Evolutionary conservation across 2,797 vertebrate species (phyloP).

Genomic region (Vespertilio murinus): DNA sequence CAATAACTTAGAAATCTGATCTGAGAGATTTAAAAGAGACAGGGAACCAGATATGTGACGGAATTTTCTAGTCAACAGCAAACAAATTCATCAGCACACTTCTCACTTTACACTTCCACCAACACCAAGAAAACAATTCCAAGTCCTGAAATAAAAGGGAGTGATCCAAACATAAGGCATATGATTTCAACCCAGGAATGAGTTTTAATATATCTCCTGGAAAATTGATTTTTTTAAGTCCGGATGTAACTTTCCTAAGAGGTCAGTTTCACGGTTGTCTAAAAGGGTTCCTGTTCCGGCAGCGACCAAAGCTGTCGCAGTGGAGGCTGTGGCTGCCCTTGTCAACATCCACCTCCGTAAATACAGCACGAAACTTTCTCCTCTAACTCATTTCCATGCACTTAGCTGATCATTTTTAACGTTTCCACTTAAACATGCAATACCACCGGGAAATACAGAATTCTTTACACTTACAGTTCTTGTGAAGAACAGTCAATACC

Average conservation of each 20-base stretch:
- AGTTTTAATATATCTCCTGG: not conserved
- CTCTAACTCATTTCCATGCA: not conserved
- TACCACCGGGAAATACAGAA: not conserved
- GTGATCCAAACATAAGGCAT: not conserved
- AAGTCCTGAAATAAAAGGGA: not conserved
- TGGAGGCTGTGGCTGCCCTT: not conserved
- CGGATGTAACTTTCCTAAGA: not conserved
- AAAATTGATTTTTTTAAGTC: not conserved
- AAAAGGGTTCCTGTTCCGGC: not conserved
- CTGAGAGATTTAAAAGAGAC: not conserved
- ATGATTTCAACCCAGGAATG: not conserved
- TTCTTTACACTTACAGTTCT: not conserved
- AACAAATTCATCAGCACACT: not conserved
- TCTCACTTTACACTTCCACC: not conserved
- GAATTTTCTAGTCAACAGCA: not conserved
- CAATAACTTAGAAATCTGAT: constrained; percentile 28
- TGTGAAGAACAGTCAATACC: not conserved
- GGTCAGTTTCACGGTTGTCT: not conserved
- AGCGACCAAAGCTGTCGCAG: not conserved
- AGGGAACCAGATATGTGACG: not conserved
- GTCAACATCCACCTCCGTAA: not conserved
- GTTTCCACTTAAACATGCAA: constrained; percentile 17
- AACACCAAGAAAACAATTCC: not conserved
- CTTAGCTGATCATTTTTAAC: not conserved
- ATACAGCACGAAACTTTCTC: not conserved